These are phyloP conservation scores for Thunnus thynnus DNA, from an alignment of 2,113 vertebrate genomes.

Conservation along the genomic window DNA sequence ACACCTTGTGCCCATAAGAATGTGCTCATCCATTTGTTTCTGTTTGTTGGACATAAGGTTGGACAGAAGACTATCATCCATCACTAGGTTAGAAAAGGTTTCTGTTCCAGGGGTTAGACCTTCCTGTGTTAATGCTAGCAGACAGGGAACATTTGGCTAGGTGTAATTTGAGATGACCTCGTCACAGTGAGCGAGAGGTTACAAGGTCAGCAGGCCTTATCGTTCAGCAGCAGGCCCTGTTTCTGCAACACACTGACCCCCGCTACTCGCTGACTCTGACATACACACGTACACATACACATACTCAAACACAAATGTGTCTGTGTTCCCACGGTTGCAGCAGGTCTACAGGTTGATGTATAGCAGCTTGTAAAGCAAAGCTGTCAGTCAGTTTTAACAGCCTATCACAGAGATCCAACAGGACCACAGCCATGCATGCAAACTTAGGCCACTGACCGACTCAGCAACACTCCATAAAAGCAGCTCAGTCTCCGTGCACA, in stretches of 20 bases:
- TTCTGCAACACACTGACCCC: slow-evolving; percentile 54
- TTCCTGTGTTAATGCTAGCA: slow-evolving; percentile 60
- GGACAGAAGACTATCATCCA: slow-evolving; percentile 52
- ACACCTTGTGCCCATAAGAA: background rate
- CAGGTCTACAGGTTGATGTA: slow-evolving; percentile 70
- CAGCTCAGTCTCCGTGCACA: slow-evolving; percentile 34
- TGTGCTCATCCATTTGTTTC: slow-evolving; percentile 33
- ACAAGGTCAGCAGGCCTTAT: slow-evolving; percentile 75
- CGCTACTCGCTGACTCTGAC: slow-evolving; percentile 3
- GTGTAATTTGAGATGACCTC: slow-evolving; percentile 76
- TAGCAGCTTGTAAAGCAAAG: slow-evolving; percentile 74
- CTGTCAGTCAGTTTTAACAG: slow-evolving; percentile 74
- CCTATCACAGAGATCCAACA: slow-evolving; percentile 75
- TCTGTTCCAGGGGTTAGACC: slow-evolving; percentile 59
- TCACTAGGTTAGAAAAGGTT: slow-evolving; percentile 47
- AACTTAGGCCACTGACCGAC: slow-evolving; percentile 50
- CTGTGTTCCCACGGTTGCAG: slow-evolving; percentile 74
- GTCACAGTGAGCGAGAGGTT: slow-evolving; percentile 60
- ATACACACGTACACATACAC: slow-evolving; percentile 4
- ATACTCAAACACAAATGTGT: slow-evolving; percentile 29
- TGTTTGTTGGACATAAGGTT: slow-evolving; percentile 36
- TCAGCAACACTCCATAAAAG: slow-evolving; percentile 79
- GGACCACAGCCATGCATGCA: slow-evolving; percentile 60
- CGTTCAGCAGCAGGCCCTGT: slow-evolving; percentile 65
- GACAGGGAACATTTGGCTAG: slow-evolving; percentile 70